These are phyloP conservation scores for Chrysolina oricalcia DNA, from an alignment of 2,888 invertebrate species.

Conservation along the genomic window DNA sequence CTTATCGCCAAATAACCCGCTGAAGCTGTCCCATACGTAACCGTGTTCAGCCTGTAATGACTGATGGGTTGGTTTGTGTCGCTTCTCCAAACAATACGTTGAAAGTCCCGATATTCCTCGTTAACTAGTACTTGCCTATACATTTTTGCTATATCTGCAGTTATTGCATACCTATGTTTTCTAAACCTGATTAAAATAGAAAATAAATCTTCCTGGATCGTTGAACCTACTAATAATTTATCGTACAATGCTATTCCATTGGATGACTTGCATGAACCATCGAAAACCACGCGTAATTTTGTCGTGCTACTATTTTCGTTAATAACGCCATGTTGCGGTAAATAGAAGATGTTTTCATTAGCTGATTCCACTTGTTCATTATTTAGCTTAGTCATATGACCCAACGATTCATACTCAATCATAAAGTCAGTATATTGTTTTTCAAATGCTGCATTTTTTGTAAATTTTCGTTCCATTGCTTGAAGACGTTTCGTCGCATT, in stretches of 20 bases:
- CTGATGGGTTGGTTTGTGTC: constrained; percentile 35
- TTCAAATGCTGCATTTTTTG: neutral
- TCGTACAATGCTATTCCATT: neutral
- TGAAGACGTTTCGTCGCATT: neutral
- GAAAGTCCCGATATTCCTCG: neutral
- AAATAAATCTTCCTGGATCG: neutral
- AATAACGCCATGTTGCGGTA: neutral
- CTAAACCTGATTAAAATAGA: constrained; percentile 35
- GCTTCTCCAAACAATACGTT: constrained; percentile 60
- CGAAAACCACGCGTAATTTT: neutral
- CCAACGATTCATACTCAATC: neutral
- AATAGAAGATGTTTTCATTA: neutral
- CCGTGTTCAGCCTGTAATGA: constrained; percentile 47
- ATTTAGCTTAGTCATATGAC: neutral
- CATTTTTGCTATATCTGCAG: constrained; percentile 66
- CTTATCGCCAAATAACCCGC: constrained; percentile 27
- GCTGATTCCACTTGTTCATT: neutral
- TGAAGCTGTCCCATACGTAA: constrained; percentile 61
- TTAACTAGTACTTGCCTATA: constrained; percentile 62
- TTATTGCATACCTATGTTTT: constrained; percentile 57
- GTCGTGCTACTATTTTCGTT: neutral
- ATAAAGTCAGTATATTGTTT: neutral
- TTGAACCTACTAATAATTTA: neutral
- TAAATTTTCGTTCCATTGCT: constrained; percentile 1
- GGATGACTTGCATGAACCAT: neutral